Evolutionary conservation across 1,140 invertebrate genomes (phyloP), one percentile per base, ranked within the genome.

Genomic region (Cotesia vestalis): DNA sequence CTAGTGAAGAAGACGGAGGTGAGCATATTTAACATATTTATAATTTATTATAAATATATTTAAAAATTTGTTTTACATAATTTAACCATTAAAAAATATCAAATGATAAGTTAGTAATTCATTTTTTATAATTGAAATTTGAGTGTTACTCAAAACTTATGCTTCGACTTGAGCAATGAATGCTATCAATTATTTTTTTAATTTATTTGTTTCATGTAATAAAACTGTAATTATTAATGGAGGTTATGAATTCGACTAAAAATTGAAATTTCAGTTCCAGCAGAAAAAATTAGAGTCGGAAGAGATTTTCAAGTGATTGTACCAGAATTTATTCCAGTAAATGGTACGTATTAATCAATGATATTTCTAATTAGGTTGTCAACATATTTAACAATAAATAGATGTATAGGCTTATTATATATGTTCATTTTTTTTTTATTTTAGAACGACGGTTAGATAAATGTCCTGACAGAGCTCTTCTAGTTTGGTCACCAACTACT

Each of bases 401-500:
- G 4, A 8, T 34, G 20, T 9, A 60, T 8, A 27, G 27, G 6
- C 2, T 27, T 27, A 27, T 27, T 27, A 20, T 67, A 34, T 8
- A 17, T 53, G 6, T 38, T 36, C 59, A 57, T 3, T 66, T 66
- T 63, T 66, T 63, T 60, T 71, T 75, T 55, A 67, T 80, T 85
- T 68, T 73, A 87, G 82, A 86, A 75, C 79, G 84, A 11, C 80
- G 84, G 57, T 72, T 83, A 53, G 84, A 86, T 35, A 80, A 85
- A 55, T 84, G 84, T 55, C 80, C 92, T 61, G 96, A 98, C 77
- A 91, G 94, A 88, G 96, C 97, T 1, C 88, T 98, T 66, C 87
- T 98, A 36, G 96, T 99, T 20, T 99, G 97, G 97, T 96, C 96
- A 57, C 97, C 97, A 35, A 95, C 94, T 73, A 90, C 91, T 66